Conservation (phyloP, 2,113 vertebrate species). For the Ursus arctos region DNA sequence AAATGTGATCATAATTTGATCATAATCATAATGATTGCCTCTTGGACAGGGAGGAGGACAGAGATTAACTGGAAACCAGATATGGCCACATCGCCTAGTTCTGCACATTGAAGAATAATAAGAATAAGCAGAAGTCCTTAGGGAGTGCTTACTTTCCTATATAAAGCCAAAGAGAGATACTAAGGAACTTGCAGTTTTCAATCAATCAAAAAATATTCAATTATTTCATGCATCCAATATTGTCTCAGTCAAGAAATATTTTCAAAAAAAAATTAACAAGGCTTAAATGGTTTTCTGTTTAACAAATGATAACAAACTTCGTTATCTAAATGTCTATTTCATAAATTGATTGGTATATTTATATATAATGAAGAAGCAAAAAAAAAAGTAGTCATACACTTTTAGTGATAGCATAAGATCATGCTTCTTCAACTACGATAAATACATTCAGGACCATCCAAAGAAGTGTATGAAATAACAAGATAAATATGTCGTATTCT, state of each 20-base stretch:
- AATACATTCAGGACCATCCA: not conserved
- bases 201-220: not conserved
- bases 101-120: not conserved
- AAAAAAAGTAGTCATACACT: not conserved
- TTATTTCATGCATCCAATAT: not conserved
- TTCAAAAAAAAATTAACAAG: conserved; percentile 17
- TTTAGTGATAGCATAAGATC: not conserved
- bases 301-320: not conserved
- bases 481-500: not conserved
- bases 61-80: not conserved
- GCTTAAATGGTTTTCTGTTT: not conserved
- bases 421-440: not conserved
- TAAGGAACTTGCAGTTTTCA: not conserved
- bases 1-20: not conserved
- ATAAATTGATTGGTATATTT: not conserved
- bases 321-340: not conserved
- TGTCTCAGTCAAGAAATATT: not conserved
- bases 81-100: not conserved
- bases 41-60: not conserved
- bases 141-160: not conserved
- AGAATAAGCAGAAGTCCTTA: not conserved
- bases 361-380: not conserved
- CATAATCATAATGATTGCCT: not conserved
- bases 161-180: not conserved
- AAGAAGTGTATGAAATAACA: conserved; percentile 16